Percentiles rank a stretch among this genome's conserved stretches.
phyloP scores from a whole-genome alignment of 2,888 invertebrate genomes.

The Diarsia rubi region DNA sequence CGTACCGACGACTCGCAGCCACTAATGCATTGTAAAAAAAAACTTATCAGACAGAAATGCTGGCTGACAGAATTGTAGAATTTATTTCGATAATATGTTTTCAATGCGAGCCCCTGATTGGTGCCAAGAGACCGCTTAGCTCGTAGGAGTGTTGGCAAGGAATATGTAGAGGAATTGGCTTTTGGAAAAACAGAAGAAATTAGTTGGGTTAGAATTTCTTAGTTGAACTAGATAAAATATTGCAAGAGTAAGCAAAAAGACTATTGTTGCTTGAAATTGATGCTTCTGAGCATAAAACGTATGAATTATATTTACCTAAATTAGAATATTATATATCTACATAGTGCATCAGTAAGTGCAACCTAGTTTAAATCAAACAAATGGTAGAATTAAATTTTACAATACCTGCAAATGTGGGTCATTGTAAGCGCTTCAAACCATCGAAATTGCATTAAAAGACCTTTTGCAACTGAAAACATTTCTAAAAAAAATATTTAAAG shows the following conservation, averaged over 20 bases:
- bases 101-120: conserved; percentile 37
- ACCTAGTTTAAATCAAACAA: background rate
- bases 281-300: background rate
- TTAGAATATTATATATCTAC: background rate
- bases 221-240: background rate
- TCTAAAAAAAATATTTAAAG: background rate
- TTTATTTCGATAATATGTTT: conserved; percentile 55
- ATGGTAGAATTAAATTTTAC: background rate
- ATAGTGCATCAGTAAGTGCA: background rate
- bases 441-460: background rate
- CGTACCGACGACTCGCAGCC: conserved; percentile 19
- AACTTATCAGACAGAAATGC: conserved; percentile 35
- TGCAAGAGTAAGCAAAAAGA: background rate
- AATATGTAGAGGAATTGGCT: conserved; percentile 17
- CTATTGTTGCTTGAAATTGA: background rate
- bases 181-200: background rate
- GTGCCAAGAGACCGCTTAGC: conserved; percentile 52
- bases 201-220: background rate
- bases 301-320: background rate
- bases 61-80: conserved; percentile 35
- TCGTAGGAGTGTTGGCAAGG: conserved; percentile 35
- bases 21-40: conserved; percentile 54
- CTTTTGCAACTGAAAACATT: background rate
- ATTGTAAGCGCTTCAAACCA: background rate
- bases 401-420: background rate